A percentile compares a stretch with the other conserved stretches of the same genome.
These are phyloP conservation scores for Pherbina coryleti DNA, from an alignment of 2,888 invertebrate genomes.

Conservation along the genomic window DNA sequence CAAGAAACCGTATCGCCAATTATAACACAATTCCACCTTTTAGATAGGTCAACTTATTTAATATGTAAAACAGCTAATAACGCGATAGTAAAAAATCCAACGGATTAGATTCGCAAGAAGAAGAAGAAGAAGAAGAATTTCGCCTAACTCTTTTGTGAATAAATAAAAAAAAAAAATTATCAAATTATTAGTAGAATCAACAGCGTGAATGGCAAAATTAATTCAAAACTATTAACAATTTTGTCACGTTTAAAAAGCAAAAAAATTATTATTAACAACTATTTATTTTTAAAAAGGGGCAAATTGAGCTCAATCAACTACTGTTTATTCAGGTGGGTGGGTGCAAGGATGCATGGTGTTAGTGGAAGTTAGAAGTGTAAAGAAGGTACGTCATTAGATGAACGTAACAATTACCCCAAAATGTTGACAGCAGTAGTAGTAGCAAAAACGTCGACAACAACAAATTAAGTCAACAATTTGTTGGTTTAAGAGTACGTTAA, in stretches of 20 bases:
- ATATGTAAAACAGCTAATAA: too few relatives aligned
- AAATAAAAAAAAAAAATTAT: neutral
- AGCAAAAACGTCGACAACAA: constrained; percentile 39
- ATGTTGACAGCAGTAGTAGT: too few relatives aligned
- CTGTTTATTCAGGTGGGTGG: neutral
- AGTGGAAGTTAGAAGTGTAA: neutral
- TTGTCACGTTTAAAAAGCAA: constrained; percentile 2
- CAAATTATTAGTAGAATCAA: neutral
- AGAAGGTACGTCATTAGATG: neutral
- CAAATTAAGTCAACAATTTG: constrained; percentile 2
- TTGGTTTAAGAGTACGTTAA: neutral
- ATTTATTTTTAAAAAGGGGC: neutral
- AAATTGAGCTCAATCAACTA: neutral
- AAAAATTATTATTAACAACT: too few relatives aligned
- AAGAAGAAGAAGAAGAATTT: too few relatives aligned
- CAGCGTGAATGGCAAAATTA: neutral
- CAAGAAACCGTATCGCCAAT: too few relatives aligned
- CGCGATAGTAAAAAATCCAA: too few relatives aligned
- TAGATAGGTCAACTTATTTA: too few relatives aligned
- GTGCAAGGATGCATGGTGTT: neutral
- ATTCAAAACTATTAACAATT: neutral
- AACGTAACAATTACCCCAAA: too few relatives aligned
- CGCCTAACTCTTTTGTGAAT: neutral
- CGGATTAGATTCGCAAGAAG: too few relatives aligned
- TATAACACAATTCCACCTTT: too few relatives aligned